Conservation (phyloP, 2,888 invertebrate species). For the Anorthoa munda region DNA sequence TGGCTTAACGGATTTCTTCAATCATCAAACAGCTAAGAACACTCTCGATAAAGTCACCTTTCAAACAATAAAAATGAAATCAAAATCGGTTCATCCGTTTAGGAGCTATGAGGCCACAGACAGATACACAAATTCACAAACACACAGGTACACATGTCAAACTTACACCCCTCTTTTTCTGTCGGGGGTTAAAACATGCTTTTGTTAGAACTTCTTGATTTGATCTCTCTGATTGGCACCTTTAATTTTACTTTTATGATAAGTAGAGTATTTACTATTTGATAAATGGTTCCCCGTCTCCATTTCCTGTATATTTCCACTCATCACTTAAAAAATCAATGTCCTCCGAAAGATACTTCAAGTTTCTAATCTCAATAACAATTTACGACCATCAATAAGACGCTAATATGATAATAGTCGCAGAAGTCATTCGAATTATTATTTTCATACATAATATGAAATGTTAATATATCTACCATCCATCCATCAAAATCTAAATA, state of each 20-base stretch:
- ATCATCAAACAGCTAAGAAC: no score
- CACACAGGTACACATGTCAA: no score
- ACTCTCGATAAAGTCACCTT: no score
- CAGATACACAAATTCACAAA: no score
- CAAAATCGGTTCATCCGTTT: no score
- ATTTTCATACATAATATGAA: slow-evolving; percentile 39
- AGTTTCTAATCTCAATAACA: slow-evolving; percentile 42
- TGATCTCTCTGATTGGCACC: not conserved
- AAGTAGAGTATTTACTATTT: not conserved
- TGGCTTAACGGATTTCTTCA: no score
- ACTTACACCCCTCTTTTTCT: no score
- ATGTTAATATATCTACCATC: slow-evolving; percentile 32
- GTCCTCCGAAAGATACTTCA: not conserved
- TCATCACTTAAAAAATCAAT: not conserved
- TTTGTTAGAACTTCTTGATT: not conserved
- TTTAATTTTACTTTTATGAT: not conserved
- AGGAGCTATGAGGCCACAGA: no score
- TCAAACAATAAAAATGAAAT: no score
- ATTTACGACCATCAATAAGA: slow-evolving; percentile 42
- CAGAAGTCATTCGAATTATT: slow-evolving; percentile 50
- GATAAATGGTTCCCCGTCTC: not conserved
- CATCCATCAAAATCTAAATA: slow-evolving; percentile 38
- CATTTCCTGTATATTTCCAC: slow-evolving; percentile 4
- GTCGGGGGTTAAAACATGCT: no score
- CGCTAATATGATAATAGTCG: slow-evolving; percentile 50